Evolutionary conservation across 2,797 vertebrate genomes (phyloP).

Genomic region (Mus minutoides): DNA sequence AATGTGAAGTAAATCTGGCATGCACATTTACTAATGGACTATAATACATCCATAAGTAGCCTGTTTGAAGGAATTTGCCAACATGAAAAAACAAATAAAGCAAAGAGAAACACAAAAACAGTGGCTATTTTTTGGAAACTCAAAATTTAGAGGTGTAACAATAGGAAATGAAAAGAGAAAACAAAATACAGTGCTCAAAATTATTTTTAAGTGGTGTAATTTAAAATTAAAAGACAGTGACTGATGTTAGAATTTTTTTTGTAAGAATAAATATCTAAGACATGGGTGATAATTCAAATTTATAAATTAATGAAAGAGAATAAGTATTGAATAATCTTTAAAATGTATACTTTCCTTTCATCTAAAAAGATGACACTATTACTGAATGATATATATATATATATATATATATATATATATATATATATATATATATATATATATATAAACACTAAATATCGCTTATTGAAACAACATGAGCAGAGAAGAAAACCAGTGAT

Average conservation of each 20-base stretch:
- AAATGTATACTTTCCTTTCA: neutral
- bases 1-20: neutral
- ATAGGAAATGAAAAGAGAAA: neutral
- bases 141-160: neutral
- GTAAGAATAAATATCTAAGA: neutral
- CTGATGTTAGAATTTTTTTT: neutral
- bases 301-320: neutral
- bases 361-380: neutral
- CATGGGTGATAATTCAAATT: neutral
- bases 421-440: too few species aligned
- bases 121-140: neutral
- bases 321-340: neutral
- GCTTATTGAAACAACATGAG: neutral
- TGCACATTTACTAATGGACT: neutral
- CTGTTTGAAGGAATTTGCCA: neutral
- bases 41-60: neutral
- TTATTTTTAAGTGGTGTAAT: neutral
- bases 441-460: neutral
- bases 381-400: neutral
- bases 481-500: neutral
- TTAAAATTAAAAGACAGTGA: neutral
- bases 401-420: too few species aligned
- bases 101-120: neutral
- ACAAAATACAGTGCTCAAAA: neutral
- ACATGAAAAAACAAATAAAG: neutral